phyloP scores from a whole-genome alignment of 2,113 vertebrate genomes.

The Ictalurus punctatus region DNA sequence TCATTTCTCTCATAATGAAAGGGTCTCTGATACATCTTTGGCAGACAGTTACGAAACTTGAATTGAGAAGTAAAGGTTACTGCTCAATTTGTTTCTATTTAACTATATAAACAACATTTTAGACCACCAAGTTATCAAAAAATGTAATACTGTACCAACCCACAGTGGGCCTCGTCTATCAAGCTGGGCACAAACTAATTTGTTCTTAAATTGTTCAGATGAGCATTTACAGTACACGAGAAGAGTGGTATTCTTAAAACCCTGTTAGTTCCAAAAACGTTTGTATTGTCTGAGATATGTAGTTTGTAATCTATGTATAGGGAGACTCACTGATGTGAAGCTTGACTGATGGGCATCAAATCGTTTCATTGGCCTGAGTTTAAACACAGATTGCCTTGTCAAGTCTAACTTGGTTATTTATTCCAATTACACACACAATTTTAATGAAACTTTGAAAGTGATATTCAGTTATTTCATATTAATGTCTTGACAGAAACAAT shows the following conservation, averaged over 20 bases:
- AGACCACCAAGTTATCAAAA: background rate
- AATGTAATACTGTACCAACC: background rate
- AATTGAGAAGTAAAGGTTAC: background rate
- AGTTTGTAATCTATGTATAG: background rate
- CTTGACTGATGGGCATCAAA: background rate
- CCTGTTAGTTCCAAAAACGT: background rate
- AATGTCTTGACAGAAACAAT: background rate
- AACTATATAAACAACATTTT: background rate
- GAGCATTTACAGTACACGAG: background rate
- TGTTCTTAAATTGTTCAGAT: background rate
- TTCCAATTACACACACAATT: background rate
- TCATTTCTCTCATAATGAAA: slow-evolving; percentile 3
- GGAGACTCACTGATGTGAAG: background rate
- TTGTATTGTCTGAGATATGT: background rate
- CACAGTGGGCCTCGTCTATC: background rate
- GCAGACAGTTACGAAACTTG: background rate
- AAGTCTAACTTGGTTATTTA: background rate
- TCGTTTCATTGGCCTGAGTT: background rate
- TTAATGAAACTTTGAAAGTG: background rate
- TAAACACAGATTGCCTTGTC: background rate
- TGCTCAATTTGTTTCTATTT: background rate
- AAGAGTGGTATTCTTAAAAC: background rate
- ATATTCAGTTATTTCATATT: background rate
- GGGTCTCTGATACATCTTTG: background rate
- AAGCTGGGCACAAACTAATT: background rate